Evolutionary conservation across 1,140 invertebrate species (phyloP), one percentile per base, ranked within the genome.

Genomic region (Ceratina australensis): DNA sequence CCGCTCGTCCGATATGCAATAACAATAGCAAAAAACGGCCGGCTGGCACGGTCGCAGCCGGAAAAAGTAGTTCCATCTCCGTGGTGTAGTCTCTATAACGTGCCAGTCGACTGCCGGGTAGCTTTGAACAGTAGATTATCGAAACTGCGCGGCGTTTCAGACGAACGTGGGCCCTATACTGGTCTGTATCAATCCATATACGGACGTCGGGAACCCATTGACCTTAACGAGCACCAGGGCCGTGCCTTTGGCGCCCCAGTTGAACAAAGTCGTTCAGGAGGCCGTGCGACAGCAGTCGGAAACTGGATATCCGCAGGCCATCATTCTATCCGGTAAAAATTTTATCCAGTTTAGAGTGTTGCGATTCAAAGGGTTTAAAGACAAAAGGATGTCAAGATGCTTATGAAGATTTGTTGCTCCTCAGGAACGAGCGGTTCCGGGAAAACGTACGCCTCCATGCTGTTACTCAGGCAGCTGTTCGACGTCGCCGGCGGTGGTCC

Each of bases 361-460:
- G 33, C 7, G 3, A 10, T 18, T 13, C 12, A 10, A 20, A 7
- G 10, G 22, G n/a, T 22, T 7, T 15, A 13, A 63, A 67, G 20
- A 61, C 50, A 50, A 56, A 49, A 18, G 18, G 28, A 61, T 10
- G 33, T 10, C 33, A 10, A 26, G 26, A 57, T 33, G 22, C 72
- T 64, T 78, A 5, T 20, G n/a, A 33, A n/a, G 33, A 42, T 42
- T 63, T n/a, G n/a, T 65, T 49, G n/a, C 0, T 72, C 73, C 85
- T 42, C 85, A 97, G 97, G 98, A 42, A 97, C 96, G 49, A 97
- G 96, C 87, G 98, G 98, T 15, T 97, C 97, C n/a, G 98, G 98
- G 1, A 99, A 99, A 92, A 98, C 98, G 33, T 97, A 97, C 89
- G 96, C 97, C 60, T 98, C 97, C 2, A 98, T 98, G 97, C 92